These are phyloP conservation scores for Hofmannophila pseudospretella DNA, from an alignment of 2,888 invertebrate genomes.

Conservation along the genomic window DNA sequence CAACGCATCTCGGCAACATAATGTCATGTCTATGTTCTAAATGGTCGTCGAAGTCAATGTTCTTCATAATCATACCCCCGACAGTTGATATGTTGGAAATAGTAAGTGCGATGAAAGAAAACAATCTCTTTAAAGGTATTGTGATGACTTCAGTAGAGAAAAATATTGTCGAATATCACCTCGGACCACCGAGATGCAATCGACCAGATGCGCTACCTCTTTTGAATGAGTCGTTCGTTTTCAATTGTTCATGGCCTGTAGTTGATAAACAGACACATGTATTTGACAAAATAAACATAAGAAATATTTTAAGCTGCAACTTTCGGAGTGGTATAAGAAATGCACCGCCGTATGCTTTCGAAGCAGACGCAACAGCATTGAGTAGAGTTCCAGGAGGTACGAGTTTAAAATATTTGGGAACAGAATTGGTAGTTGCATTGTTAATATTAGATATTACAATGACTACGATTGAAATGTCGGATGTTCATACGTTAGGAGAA, in stretches of 20 bases:
- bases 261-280: not conserved
- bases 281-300: not conserved
- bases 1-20: not conserved
- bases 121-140: not conserved
- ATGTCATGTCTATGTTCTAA: not conserved
- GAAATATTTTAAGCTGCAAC: not conserved
- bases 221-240: not conserved
- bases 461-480: not conserved
- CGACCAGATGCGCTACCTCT: too few relatives aligned
- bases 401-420: not conserved
- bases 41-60: not conserved
- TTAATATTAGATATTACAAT: not conserved
- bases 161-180: not conserved
- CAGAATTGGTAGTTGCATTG: not conserved
- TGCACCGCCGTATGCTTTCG: not conserved
- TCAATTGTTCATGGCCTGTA: not conserved
- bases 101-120: not conserved
- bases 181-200: not conserved
- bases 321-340: not conserved
- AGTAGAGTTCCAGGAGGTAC: too few relatives aligned
- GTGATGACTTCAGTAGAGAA: not conserved
- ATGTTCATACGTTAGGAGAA: not conserved
- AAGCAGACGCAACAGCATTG: not conserved
- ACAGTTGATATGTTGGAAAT: not conserved
- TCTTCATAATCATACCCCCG: not conserved